Evolutionary conservation across 1,140 invertebrate genomes (phyloP).

Genomic region (Propsilocerus akamusi): DNA sequence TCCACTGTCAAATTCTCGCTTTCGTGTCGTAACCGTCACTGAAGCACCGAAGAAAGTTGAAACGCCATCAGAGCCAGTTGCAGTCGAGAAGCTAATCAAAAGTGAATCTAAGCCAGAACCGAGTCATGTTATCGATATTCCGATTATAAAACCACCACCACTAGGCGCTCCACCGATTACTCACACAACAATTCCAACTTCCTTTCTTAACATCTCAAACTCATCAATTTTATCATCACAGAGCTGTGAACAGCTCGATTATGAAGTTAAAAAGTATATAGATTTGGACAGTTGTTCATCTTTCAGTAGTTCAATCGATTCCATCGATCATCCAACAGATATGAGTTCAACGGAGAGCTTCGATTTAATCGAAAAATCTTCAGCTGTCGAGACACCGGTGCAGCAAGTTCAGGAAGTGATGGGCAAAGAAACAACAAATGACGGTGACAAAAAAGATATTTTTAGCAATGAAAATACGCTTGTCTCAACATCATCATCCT

Average conservation of each 20-base stretch:
- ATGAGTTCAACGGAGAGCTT: constrained; percentile 25
- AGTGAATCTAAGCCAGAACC: no score
- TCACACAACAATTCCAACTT: not conserved
- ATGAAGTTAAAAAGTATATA: constrained; percentile 29
- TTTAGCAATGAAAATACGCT: constrained; percentile 1
- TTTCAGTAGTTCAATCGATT: constrained; percentile 5
- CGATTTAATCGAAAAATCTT: not conserved
- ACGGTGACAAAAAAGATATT: not conserved
- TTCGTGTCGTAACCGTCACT: constrained; percentile 5
- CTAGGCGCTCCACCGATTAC: not conserved
- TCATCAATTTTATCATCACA: not conserved
- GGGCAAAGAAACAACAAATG: not conserved
- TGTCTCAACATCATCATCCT: not conserved
- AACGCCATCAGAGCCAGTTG: not conserved
- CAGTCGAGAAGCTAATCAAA: not conserved
- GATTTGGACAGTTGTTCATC: constrained; percentile 7
- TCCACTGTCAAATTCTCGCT: not conserved
- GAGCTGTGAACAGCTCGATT: constrained; percentile 27
- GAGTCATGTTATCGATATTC: no score
- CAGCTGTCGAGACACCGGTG: no score
- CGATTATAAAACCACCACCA: not conserved
- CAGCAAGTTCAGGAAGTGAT: no score
- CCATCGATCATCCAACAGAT: constrained; percentile 5
- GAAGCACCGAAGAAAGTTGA: not conserved
- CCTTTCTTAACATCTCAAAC: not conserved